phyloP scores from a whole-genome alignment of 2,113 vertebrate species.

The Salvelinus fontinalis region DNA sequence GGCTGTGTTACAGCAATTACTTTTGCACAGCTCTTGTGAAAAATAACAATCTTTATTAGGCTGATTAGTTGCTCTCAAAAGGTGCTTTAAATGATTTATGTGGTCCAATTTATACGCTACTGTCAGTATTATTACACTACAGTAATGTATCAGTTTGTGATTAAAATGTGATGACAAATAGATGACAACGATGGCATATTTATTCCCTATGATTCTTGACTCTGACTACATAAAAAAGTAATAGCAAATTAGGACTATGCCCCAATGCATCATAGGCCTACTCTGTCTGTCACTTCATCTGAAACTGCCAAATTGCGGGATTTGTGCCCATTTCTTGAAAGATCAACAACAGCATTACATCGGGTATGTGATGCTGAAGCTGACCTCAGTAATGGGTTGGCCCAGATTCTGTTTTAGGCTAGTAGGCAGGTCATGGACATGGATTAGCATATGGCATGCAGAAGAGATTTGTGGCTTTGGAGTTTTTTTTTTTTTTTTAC shows the following conservation, averaged over 20 bases:
- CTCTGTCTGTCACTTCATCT: no score
- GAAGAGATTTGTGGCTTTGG: background rate
- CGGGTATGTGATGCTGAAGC: no score
- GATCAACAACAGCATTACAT: no score
- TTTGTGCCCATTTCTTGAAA: no score
- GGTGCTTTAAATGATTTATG: no score
- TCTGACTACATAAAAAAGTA: no score
- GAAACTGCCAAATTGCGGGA: no score
- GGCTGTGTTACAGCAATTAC: background rate
- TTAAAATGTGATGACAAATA: background rate
- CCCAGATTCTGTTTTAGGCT: no score
- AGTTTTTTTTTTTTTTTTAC: background rate
- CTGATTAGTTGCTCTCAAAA: background rate
- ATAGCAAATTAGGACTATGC: no score
- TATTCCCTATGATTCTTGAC: background rate
- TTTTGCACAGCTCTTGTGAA: background rate
- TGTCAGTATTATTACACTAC: background rate
- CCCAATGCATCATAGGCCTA: no score
- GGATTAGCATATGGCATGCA: background rate
- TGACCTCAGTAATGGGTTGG: no score
- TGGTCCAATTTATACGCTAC: no score
- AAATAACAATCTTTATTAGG: background rate
- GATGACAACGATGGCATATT: background rate
- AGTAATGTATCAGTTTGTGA: background rate
- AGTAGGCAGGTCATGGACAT: background rate